Evolutionary conservation across 1,140 invertebrate genomes (phyloP).

Genomic region (Eriocheir sinensis): DNA sequence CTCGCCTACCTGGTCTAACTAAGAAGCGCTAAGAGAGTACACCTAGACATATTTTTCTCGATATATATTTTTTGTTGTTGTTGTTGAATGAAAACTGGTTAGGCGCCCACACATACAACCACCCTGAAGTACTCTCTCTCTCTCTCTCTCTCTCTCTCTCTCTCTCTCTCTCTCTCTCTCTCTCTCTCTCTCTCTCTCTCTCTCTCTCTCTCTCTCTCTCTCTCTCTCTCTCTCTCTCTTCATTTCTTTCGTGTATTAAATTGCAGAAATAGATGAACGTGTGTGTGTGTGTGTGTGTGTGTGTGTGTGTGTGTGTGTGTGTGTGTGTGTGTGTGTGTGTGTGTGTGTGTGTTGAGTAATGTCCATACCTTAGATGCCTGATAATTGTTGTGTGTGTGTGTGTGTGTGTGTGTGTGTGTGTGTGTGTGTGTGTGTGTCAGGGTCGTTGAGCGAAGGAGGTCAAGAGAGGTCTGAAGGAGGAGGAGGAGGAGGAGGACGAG

Average conservation of each 20-base stretch:
- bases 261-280: constrained; percentile 19
- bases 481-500: too few species aligned
- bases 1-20: too few species aligned
- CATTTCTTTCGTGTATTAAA: background rate
- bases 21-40: too few species aligned
- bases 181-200: constrained; percentile 52
- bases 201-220: constrained; percentile 42
- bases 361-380: too few species aligned
- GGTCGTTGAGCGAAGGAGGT: background rate
- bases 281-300: constrained; percentile 39
- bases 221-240: constrained; percentile 23
- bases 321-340: constrained; percentile 31
- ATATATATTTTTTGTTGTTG: too few species aligned
- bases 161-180: background rate
- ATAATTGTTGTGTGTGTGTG: constrained; percentile 22
- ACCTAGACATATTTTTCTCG: too few species aligned
- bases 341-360: background rate
- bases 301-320: constrained; percentile 40
- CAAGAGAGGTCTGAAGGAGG: too few species aligned
- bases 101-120: background rate
- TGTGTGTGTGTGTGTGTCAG: background rate
- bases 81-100: too few species aligned
- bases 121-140: background rate
- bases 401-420: constrained; percentile 22
- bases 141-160: background rate